Evolutionary conservation across 2,888 invertebrate species (phyloP).

Genomic region (Ormia ochracea): DNA sequence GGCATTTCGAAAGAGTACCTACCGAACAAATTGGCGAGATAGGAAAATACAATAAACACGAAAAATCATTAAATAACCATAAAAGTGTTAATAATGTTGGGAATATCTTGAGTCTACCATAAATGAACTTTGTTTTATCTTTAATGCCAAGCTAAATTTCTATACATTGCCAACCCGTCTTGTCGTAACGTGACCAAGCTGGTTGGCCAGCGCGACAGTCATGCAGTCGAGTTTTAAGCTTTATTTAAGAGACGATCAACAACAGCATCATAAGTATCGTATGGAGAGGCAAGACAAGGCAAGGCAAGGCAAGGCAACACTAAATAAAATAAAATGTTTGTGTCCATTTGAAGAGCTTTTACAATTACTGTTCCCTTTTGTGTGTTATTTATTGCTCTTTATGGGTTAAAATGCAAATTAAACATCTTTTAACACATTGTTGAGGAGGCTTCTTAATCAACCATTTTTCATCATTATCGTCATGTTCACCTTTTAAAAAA

Average conservation of each 20-base stretch:
- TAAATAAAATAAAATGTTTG: background rate
- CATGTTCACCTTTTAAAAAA: constrained; percentile 35
- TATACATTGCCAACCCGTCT: constrained; percentile 17
- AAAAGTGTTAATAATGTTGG: constrained; percentile 63
- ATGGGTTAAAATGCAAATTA: constrained; percentile 49
- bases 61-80: constrained; percentile 59
- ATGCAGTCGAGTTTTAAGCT: constrained; percentile 8
- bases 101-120: constrained; percentile 49
- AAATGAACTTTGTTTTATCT: constrained; percentile 36
- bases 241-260: background rate
- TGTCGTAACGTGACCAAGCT: background rate
- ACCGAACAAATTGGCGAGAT: background rate
- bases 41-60: constrained; percentile 47
- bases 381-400: background rate
- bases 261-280: background rate
- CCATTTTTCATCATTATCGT: constrained; percentile 36
- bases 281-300: too few species aligned
- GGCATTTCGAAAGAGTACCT: background rate
- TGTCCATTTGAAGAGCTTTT: background rate
- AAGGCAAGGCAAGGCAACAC: too few species aligned
- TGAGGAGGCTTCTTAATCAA: constrained; percentile 20
- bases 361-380: background rate
- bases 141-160: constrained; percentile 45
- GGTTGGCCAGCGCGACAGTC: background rate
- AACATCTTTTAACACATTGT: constrained; percentile 20